Evolutionary conservation across 2,797 vertebrate species (phyloP), one percentile per base, ranked within the genome.

Genomic region (Danio kyathit): DNA sequence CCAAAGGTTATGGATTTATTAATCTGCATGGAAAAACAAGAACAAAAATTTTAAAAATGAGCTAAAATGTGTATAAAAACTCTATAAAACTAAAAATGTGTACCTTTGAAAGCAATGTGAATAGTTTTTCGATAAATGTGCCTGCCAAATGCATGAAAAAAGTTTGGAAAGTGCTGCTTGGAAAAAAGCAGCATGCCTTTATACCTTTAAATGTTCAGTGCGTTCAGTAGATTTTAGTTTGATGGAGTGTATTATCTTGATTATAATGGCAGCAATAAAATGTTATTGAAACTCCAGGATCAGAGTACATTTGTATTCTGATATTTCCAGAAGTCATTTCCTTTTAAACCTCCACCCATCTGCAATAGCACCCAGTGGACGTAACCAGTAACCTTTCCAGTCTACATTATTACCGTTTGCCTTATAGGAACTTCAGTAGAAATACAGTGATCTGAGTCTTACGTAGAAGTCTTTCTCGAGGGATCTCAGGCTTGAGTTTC

Each of bases 401-500:
- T 79, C 54, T 61, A 43, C 46, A 46, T 56, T 69, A 17, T 74
- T 74, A 72, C 59, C 0, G 0, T 40, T 40, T 40, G 29, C 71
- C 70, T 70, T 73, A 65, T 52, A 48, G 59, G 69, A 61, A 71
- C 13, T 46, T 40, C 17, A 29, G 70, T 1, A 38, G 61, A 71
- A 85, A 83, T 57, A 19, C 41, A 29, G 8, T 54, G 21, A 72
- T 81, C 63, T n/a, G n/a, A 51, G 56, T 72, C 19, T 48, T 60
- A 57, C 5, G 3, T 79, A 65, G 57, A 86, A 60, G 13, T 38
- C 71, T 19, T 86, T 82, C 85, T 84, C 14, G 19, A 84, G 87
- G 88, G 83, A 92, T 89, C 79, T 83, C 88, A 88, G 80, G 88
- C 87, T 93, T 90, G 75, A 72, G 84, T 93, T 94, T 87, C 90